Base-by-base conservation (phyloP, 2,888 invertebrate species). In the Argynnis bischoffii region DNA sequence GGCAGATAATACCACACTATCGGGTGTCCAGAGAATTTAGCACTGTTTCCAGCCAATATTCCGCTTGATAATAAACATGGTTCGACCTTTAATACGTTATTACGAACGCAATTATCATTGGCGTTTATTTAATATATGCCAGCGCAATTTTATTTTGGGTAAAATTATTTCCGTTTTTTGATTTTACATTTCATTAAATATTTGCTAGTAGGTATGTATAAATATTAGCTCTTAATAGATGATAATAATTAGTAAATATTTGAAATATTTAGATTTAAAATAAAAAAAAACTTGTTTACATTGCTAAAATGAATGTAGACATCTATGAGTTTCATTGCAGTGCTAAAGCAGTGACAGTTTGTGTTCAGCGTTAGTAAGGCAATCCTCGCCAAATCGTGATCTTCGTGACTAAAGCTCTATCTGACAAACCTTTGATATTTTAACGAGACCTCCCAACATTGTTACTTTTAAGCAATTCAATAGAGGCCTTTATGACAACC, bases 1-100 rank as follows among this genome's bases (percentile, higher is more conserved):
- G 85, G 85, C 82, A 87, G 92, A 92, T 92, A 92, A 91, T 92
- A 87, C 89, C 88, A 87, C 88, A 86, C 81, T 92, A 91, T 92
- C 92, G 89, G 86, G 86, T 92, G 89, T 89, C 86, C 82, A 75
- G 81, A 81, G 82, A 90, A 91, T 92, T 91, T 90, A 91, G 86
- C 81, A 87, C 89, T 89, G 88, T 86, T 84, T 82, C 88, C 87
- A 88, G 92, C 91, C 91, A 91, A 91, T 90, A 89, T 90, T 89
- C 89, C 83, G 79, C 79, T 84, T 84, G 86, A 88, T 90, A 89
- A 90, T 90, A 88, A 91, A 91, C 90, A 87, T 85, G 81, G 68
- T 66, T 69, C 69, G 68, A 69, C 69, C 74, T 75, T 74, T 75
- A 76, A 74, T 75, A 71, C 71, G 63, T 74, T 68, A 74, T 74